Evolutionary conservation across 2,113 vertebrate genomes (phyloP).

Genomic region (Misgurnus anguillicaudatus): DNA sequence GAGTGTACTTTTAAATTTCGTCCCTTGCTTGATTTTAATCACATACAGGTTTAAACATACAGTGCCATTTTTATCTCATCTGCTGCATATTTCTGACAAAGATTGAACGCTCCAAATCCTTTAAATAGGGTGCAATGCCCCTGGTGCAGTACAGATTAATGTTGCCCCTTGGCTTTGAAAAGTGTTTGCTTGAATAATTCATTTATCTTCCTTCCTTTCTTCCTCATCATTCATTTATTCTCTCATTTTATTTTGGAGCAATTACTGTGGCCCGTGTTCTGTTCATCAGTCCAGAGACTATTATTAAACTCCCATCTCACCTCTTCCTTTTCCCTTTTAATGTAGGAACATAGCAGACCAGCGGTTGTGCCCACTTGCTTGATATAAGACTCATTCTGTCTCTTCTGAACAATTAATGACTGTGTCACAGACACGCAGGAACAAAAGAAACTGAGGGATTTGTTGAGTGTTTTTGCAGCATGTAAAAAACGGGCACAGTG

Average conservation of each 20-base stretch:
- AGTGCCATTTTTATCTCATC: conserved; percentile 33
- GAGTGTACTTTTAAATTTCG: not conserved
- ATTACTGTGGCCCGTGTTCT: conserved; percentile 23
- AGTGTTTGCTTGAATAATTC: conserved; percentile 50
- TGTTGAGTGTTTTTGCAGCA: conserved; percentile 16
- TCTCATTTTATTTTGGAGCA: conserved; percentile 43
- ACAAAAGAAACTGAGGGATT: conserved; percentile 13
- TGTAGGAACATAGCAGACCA: not conserved
- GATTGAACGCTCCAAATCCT: conserved; percentile 52
- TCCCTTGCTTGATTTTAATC: conserved; percentile 42
- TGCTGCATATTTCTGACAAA: conserved; percentile 30
- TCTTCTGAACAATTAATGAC: conserved; percentile 34
- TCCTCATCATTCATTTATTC: conserved; percentile 43
- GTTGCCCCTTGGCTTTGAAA: conserved; percentile 49
- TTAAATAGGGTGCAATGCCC: conserved; percentile 43
- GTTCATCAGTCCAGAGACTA: conserved; percentile 30
- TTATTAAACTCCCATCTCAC: conserved; percentile 32
- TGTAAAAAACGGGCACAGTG: not conserved
- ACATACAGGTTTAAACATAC: conserved; percentile 29
- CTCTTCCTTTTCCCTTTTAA: conserved; percentile 11
- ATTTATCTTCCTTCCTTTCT: conserved; percentile 40
- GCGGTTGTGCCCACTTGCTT: conserved; percentile 10
- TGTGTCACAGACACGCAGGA: conserved; percentile 8
- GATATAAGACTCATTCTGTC: conserved; percentile 19
- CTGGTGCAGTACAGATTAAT: conserved; percentile 48